These are phyloP conservation scores for Apoda limacodes DNA, from an alignment of 2,888 invertebrate species.

Conservation along the genomic window DNA sequence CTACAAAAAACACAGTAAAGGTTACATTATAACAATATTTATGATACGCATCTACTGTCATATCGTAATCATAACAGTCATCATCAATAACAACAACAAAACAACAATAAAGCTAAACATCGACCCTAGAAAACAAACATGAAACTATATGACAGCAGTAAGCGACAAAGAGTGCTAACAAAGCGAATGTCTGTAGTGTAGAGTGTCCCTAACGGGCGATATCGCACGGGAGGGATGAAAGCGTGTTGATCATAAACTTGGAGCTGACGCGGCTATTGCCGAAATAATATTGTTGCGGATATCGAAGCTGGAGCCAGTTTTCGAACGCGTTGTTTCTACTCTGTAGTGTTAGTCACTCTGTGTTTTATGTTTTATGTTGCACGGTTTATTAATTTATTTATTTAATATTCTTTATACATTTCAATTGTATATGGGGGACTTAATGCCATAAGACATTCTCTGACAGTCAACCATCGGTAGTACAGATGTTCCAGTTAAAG, in stretches of 20 bases:
- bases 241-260: conserved; percentile 14
- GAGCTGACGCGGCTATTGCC: conserved; percentile 11
- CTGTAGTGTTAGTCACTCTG: too few species aligned
- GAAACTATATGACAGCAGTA: conserved; percentile 10
- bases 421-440: too few species aligned
- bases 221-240: neutral
- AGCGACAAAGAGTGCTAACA: conserved; percentile 8
- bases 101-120: conserved; percentile 19
- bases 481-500: neutral
- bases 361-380: too few species aligned
- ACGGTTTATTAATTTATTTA: too few species aligned
- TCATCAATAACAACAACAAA: conserved; percentile 7
- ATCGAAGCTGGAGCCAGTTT: conserved; percentile 6
- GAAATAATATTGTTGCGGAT: conserved; percentile 13
- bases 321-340: neutral
- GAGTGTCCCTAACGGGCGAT: neutral
- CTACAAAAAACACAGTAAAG: too few species aligned
- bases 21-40: too few species aligned
- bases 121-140: conserved; percentile 14
- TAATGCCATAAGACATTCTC: neutral
- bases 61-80: neutral
- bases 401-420: too few species aligned
- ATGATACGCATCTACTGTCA: too few species aligned
- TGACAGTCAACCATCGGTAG: neutral
- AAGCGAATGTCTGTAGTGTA: too few species aligned